A percentile compares a stretch with the other conserved stretches of the same genome.
Conservation (phyloP, 2,888 invertebrate genomes). For the Macrophya alboannulata region DNA sequence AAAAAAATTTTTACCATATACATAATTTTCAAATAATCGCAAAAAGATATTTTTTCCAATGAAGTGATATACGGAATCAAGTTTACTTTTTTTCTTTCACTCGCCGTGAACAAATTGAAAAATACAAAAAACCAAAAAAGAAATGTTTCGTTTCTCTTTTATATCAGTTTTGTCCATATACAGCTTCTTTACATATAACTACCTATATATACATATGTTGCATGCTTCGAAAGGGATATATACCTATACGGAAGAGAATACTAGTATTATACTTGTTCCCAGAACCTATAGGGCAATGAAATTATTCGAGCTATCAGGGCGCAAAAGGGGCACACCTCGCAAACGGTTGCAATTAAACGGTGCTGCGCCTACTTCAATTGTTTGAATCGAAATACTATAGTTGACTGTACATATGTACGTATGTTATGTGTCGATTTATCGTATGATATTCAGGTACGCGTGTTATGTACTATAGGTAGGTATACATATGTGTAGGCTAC, state of each 20-base stretch:
- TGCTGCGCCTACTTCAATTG: constrained; percentile 71
- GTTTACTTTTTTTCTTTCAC: not conserved
- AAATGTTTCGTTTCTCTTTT: not conserved
- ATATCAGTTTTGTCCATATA: not conserved
- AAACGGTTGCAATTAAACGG: constrained; percentile 67
- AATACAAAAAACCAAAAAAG: not conserved
- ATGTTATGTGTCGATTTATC: not conserved
- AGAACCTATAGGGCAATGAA: constrained; percentile 24
- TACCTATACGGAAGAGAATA: not conserved
- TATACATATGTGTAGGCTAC: not conserved
- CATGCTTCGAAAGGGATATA: not conserved
- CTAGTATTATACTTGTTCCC: not conserved
- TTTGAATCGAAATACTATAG: constrained; percentile 59
- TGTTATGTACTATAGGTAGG: constrained; percentile 23
- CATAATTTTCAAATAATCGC: not conserved
- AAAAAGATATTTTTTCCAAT: not conserved
- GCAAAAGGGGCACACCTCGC: constrained; percentile 66
- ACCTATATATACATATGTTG: not conserved
- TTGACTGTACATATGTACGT: not conserved
- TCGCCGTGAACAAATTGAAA: too few species aligned
- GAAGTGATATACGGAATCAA: not conserved
- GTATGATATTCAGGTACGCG: not conserved
- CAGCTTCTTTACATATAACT: not conserved
- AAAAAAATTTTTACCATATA: not conserved
- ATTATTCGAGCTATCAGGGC: constrained; percentile 63